Conservation (phyloP, 2,888 invertebrate genomes). For the Operophtera brumata region DNA sequence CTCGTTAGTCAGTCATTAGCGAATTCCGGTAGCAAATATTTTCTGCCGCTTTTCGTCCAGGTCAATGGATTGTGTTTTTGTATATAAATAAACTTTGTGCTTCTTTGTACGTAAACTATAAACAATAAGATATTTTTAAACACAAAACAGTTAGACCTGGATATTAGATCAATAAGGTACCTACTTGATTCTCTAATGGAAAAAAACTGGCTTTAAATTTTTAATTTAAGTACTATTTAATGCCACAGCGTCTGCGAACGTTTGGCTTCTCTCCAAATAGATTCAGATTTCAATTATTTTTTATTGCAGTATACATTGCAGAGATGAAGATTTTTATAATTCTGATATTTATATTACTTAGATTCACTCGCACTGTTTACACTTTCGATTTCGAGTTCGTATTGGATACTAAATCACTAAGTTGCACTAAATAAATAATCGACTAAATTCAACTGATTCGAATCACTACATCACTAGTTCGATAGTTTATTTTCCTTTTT, state of each 20-base stretch:
- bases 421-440: conserved; percentile 26
- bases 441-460: conserved; percentile 21
- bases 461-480: conserved; percentile 32
- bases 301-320: conserved; percentile 23
- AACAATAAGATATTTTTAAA: neutral
- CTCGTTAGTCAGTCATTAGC: conserved; percentile 53
- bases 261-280: conserved; percentile 26
- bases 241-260: conserved; percentile 17
- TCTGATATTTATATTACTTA: conserved; percentile 29
- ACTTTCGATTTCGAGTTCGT: conserved; percentile 41
- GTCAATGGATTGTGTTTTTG: conserved; percentile 61
- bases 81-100: conserved; percentile 46
- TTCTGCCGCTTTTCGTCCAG: conserved; percentile 50
- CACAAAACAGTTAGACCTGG: neutral
- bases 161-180: neutral
- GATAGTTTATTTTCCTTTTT: conserved; percentile 21
- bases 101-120: neutral
- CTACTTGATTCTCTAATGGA: neutral
- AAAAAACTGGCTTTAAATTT: conserved; percentile 10
- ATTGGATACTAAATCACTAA: conserved; percentile 21
- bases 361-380: conserved; percentile 41
- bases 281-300: conserved; percentile 25
- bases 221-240: conserved; percentile 12
- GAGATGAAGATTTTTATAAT: conserved; percentile 26
- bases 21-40: conserved; percentile 60